Evolutionary conservation across 1,140 invertebrate species (phyloP), one percentile per base, ranked within the genome.

Genomic region (Belonocnema kinseyi): DNA sequence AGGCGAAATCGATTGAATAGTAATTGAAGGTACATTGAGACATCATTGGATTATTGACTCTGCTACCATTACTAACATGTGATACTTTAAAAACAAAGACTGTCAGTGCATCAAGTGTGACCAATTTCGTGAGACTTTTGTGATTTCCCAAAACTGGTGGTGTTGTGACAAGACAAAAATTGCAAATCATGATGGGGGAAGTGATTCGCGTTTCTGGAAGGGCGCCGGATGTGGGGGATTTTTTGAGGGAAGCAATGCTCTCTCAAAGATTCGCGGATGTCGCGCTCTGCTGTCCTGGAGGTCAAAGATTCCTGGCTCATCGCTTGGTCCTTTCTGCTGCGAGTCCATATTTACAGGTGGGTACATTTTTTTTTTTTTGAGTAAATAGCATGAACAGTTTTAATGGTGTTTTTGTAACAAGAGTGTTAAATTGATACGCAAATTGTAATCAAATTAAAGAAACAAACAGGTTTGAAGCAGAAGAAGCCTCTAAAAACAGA

Each of bases 301-400:
- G 87, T 2, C 85, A 88, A n/a, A 86, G 80, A 70, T 90, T 90
- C 76, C 72, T 88, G 13, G 94, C 89, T 3, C 89, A 90, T 80
- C 85, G 89, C 0, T 66, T 90, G 17, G 89, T 90, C 6, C 80
- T 90, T 1, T 90, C 89, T 1, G 89, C 89, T 0, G 88, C 88
- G 13, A 90, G 89, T 77, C 85, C 88, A 58, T 90, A 90, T 75
- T 74, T 90, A 16, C 87, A 89, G 81, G 89, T 90, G 21, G 73
- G 81, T 84, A 54, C 3, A 8, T 14, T 14, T 77, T 77, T 66
- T 51, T 16, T 21, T 46, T 46, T 46, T 33, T 33, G 5, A 33
- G 0, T 33, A 33, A 33, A 33, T 33, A 33, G 26, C 5, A 33
- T 33, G 2, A 33, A 33, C 26, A 33, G 26, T 33, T 33, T 33